phyloP scores from a whole-genome alignment of 1,140 invertebrate genomes.

The Ceratosolen fusciceps region DNA sequence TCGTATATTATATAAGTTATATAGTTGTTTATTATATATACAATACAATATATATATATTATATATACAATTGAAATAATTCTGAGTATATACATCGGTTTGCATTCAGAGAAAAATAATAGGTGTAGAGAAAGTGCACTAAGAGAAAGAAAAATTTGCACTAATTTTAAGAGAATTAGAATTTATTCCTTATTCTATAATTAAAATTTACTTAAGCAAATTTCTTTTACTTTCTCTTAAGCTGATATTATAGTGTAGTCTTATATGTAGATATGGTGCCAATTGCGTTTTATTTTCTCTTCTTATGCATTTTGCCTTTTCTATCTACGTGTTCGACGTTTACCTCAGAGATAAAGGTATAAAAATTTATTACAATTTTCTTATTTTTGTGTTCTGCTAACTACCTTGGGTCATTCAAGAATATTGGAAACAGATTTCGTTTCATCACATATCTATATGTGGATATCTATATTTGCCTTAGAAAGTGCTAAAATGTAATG shows the following conservation, averaged over 20 bases:
- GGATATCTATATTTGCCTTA: too few relatives aligned
- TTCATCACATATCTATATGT: background rate
- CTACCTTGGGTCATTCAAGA: background rate
- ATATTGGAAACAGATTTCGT: background rate
- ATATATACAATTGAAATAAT: background rate
- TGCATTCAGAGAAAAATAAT: background rate
- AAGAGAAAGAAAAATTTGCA: constrained; percentile 55
- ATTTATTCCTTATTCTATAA: constrained; percentile 58
- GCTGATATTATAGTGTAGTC: background rate
- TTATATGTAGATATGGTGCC: background rate
- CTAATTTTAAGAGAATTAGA: constrained; percentile 62
- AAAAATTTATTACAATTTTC: background rate
- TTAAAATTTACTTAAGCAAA: constrained; percentile 65
- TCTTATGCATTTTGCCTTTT: background rate
- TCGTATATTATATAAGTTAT: too few relatives aligned
- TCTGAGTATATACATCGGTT: background rate
- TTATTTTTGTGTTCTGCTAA: background rate
- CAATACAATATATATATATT: background rate
- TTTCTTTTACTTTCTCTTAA: constrained; percentile 44
- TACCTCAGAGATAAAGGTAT: background rate
- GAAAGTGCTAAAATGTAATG: too few relatives aligned
- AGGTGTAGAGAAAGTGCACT: background rate
- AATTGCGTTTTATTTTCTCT: background rate
- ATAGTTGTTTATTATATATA: background rate
- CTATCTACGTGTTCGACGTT: background rate